Evolutionary conservation across 1,140 invertebrate genomes (phyloP), one percentile per base, ranked within the genome.

Genomic region (Rhagoletis zephyria): DNA sequence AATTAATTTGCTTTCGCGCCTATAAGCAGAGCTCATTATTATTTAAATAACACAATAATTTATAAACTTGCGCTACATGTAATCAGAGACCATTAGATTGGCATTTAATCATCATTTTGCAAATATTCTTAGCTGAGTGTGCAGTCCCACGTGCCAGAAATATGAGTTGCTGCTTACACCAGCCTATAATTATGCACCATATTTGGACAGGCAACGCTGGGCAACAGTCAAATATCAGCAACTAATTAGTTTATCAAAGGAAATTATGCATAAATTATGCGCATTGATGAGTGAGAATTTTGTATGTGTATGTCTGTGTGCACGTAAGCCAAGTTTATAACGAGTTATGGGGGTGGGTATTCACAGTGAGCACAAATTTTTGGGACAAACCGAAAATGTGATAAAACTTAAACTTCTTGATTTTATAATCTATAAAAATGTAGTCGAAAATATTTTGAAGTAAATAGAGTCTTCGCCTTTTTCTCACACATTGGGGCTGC

Each of bases 221-320:
- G 12, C 70, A 48, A 45, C 5, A 42, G 4, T 48, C 70, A 74
- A 81, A 48, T 12, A 74, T 74, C 12, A 74, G n/a, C 45, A 56
- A 51, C 4, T 81, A 81, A 81, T 81, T 81, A 30, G 74, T 81
- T 81, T 81, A 81, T 7, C 74, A 81, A 56, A 81, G n/a, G 74
- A 59, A 81, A 81, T 81, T 81, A 81, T 81, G 48, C 74, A 56
- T 81, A 56, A 81, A 59, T 81, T 81, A 81, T 81, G 74, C 9
- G 45, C 42, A n/a, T n/a, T n/a, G n/a, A 81, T 2, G 2, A 30
- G 3, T 6, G 5, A 16, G 74, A 56, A 81, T 56, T 19, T 56
- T 56, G 51, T 56, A 3, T 56, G 5, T 56, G 51, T 56, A 56
- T 56, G 51, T 56, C 2, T 56, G 2, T 56, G 2, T 56, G 51